Conservation (phyloP, 2,113 vertebrate genomes). For the Oophaga pumilio region DNA sequence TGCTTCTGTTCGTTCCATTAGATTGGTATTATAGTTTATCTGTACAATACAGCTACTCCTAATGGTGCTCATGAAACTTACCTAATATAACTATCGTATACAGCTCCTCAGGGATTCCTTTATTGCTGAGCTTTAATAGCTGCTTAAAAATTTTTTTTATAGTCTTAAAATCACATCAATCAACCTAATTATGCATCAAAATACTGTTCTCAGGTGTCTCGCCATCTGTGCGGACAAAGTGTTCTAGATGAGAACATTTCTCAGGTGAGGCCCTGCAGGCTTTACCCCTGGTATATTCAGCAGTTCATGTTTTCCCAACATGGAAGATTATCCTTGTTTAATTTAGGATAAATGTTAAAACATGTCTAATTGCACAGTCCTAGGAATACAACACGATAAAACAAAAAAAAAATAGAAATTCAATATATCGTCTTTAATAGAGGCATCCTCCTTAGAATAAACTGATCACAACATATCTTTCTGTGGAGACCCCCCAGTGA, state of each 20-base stretch:
- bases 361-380: not conserved
- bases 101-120: not conserved
- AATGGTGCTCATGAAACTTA: not conserved
- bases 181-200: slow-evolving; percentile 25
- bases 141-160: not conserved
- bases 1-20: too few species aligned
- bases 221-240: slow-evolving; percentile 14
- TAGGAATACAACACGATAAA: not conserved
- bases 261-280: slow-evolving; percentile 17
- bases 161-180: slow-evolving; percentile 2
- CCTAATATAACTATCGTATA: not conserved
- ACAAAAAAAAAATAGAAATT: not conserved
- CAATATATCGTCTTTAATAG: too few species aligned
- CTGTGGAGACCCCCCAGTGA: too few species aligned
- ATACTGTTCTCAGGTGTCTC: not conserved
- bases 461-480: too few species aligned
- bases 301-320: not conserved
- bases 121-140: not conserved
- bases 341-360: not conserved
- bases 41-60: not conserved
- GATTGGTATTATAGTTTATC: not conserved
- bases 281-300: not conserved
- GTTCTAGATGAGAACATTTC: not conserved
- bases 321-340: not conserved
- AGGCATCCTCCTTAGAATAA: too few species aligned